Base-by-base conservation (phyloP, 2,113 vertebrate species). In the Grus americana region DNA sequence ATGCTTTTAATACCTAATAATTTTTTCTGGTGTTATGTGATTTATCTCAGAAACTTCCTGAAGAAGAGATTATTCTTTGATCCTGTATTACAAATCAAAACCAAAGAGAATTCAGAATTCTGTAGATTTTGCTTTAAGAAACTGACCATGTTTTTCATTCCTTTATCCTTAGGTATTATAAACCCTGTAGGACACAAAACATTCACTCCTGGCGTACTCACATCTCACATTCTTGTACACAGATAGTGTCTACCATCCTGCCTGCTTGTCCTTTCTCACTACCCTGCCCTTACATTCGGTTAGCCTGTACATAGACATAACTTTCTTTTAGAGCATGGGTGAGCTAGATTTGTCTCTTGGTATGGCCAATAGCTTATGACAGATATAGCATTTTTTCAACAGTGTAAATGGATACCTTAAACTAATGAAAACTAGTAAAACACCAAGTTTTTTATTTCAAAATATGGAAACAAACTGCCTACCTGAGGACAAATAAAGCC, bases 401-500 rank as follows among this genome's bases (percentile, higher is more conserved):
- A 66, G 12, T 2, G 3, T 61, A 86, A 91, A 79, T 34, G 29
- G 38, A 63, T 50, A 84, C 55, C 71, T 92, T 61, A 57, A 86
- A 59, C 50, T 59, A 82, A 67, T 23, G 6, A 65, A 59, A 91
- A 40, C 36, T 42, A 82, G 46, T 38, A 80, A 68, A 95, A 18
- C 57, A 78, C 14, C 22, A 66, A 5, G 11, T 79, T 94, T 91
- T 44, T 24, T 68, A 55, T 47, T 89, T 63, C 40, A 44, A 36
- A 62, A 72, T 30, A 62, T 10, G 38, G 38, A 38, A 38, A 38
- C 38, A 38, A 42, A 65, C 63, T 49, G 73, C 97, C 62, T 98
- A 99, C 99, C 98, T 99, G 99, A 84, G 99, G 99, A 91, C 98
- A 99, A 91, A 99, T 99, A 97, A 99, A 99, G 82, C 98, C 98